Evolutionary conservation across 1,140 invertebrate species (phyloP).

Genomic region (Procambarus clarkii): DNA sequence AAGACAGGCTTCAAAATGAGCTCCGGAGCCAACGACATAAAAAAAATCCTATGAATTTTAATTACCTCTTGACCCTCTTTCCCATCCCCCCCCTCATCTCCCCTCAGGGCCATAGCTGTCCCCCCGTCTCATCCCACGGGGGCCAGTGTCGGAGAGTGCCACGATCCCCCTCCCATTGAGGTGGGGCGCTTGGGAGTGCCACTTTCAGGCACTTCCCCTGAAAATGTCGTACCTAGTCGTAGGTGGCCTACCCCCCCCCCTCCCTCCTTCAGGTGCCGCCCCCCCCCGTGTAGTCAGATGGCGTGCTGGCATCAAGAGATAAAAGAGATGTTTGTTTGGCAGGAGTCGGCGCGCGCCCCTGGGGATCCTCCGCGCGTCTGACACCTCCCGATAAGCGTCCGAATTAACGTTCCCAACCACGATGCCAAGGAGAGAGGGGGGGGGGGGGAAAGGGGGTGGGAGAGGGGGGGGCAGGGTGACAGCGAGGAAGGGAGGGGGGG

Average conservation of each 20-base stretch:
- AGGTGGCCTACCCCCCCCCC: no score
- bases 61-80: not conserved
- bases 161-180: no score
- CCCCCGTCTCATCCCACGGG: not conserved
- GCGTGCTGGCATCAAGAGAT: conserved; percentile 54
- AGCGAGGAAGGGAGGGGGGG: not conserved
- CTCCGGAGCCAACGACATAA: no score
- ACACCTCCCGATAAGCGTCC: conserved; percentile 52
- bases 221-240: no score
- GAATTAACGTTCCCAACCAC: conserved; percentile 50
- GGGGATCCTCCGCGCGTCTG: conserved; percentile 29
- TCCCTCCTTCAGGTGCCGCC: not conserved
- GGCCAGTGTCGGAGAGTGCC: no score
- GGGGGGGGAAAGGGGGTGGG: not conserved
- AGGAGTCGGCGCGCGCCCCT: not conserved
- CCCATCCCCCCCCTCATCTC: not conserved
- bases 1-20: no score
- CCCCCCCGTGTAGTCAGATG: not conserved
- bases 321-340: conserved; percentile 58
- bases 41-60: not conserved
- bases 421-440: not conserved
- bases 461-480: not conserved
- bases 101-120: not conserved
- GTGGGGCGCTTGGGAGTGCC: no score
- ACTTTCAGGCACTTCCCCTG: not conserved